A percentile compares a stretch with the other conserved stretches of the same genome.
phyloP scores from a whole-genome alignment of 2,113 vertebrate species.

The Sciurus niger region DNA sequence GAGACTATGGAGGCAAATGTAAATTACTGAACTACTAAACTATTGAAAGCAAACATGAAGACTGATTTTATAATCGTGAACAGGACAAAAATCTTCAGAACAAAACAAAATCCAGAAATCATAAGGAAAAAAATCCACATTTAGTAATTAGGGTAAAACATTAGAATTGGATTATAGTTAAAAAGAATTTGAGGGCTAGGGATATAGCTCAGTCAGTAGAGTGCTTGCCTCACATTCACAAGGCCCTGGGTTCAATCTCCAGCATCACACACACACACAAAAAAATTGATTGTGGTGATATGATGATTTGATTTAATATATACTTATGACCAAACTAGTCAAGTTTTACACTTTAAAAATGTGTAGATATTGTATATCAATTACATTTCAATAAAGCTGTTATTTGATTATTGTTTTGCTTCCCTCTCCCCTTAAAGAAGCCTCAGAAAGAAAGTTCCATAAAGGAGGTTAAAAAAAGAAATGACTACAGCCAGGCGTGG shows the following conservation, averaged over 20 bases:
- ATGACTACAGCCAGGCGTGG: no score
- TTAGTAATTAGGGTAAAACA: not conserved
- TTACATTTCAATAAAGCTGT: not conserved
- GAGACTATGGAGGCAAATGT: not conserved
- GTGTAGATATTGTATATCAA: not conserved
- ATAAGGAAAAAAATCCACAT: not conserved
- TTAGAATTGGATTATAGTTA: no score
- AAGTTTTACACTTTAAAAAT: not conserved
- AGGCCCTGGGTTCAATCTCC: no score
- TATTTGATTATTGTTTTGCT: not conserved
- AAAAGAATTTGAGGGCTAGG: no score
- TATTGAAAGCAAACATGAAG: not conserved
- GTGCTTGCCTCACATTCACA: no score
- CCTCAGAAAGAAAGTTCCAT: not conserved
- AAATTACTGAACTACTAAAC: not conserved
- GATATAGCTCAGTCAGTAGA: no score
- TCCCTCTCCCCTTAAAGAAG: not conserved
- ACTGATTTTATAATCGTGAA: not conserved
- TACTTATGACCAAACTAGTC: not conserved
- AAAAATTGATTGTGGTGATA: no score
- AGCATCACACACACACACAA: no score
- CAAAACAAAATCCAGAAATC: not conserved
- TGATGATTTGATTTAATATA: not conserved
- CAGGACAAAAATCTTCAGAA: not conserved
- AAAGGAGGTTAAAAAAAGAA: not conserved